Evolutionary conservation across 2,113 vertebrate genomes (phyloP), one percentile per base, ranked within the genome.

Genomic region (Danio rerio): DNA sequence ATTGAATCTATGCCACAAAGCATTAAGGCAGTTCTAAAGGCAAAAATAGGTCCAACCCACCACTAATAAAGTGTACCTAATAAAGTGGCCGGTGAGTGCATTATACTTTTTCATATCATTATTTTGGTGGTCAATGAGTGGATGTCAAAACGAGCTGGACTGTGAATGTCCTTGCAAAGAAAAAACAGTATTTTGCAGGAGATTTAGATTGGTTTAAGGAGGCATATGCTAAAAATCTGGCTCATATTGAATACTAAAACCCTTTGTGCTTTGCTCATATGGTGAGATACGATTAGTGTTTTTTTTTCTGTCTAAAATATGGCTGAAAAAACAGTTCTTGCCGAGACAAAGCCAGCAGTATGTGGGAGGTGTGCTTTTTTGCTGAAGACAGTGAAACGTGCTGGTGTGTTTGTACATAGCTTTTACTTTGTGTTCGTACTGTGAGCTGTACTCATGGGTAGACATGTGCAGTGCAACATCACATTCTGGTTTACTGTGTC

Each of bases 341-440:
- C n/a, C 49, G 43, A 31, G 16, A 73, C 56, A 81, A 55, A 61
- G 65, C 63, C n/a, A 61, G 74, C 78, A 73, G 71, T 52, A 85
- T 80, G 70, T 69, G 75, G 61, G 63, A 55, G 62, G 79, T 75
- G 61, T 50, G 12, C 55, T 9, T 80, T 83, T 52, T 21, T 80
- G 61, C 65, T 59, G 63, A 74, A 74, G n/a, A 53, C 53, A 77
- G 20, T 63, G 50, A 61, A 81, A 52, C 42, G 1, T 12, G 18
- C 12, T 83, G 52, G n/a, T 71, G 20, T 63, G 59, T 55, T 9
- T 69, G 47, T 55, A 49, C 55, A n/a, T 11, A 42, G 20, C 16
- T 70, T 53, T 53, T 15, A 45, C 16, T 45, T n/a, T 18, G 15
- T 73, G 71, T 56, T 74, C 6, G 31, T 9, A 13, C 70, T 56